Conservation (phyloP, 2,888 invertebrate genomes). For the Himalopsyche kuldschensis region DNA sequence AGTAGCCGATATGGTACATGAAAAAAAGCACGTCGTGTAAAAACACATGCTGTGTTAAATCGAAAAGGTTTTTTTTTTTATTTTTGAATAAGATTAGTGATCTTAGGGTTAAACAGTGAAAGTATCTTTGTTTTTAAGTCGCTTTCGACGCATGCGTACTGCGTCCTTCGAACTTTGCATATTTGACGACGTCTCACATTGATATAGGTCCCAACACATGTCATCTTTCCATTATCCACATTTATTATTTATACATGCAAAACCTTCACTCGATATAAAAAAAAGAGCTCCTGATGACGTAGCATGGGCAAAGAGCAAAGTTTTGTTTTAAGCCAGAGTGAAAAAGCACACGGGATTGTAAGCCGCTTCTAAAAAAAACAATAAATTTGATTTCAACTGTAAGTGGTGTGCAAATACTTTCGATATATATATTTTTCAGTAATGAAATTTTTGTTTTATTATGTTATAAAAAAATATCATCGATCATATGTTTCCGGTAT, state of each 20-base stretch:
- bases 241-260: slow-evolving; percentile 34
- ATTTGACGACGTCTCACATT: slow-evolving; percentile 19
- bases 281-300: not conserved
- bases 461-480: no score
- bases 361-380: not conserved
- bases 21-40: no score
- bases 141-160: not conserved
- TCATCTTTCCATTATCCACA: slow-evolving; percentile 31
- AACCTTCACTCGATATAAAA: slow-evolving; percentile 14
- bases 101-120: not conserved
- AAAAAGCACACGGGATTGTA: not conserved
- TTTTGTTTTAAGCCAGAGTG: not conserved
- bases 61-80: no score
- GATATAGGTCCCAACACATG: slow-evolving; percentile 23
- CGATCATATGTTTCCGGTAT: no score
- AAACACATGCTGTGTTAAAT: no score
- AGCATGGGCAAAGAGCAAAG: not conserved
- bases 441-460: no score
- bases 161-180: slow-evolving; percentile 10
- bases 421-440: no score
- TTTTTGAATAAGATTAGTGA: no score
- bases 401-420: not conserved
- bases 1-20: no score
- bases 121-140: slow-evolving; percentile 4
- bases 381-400: not conserved